Percentiles rank a stretch among this genome's conserved stretches.
phyloP scores from a whole-genome alignment of 2,113 vertebrate species.

The Meriones unguiculatus region DNA sequence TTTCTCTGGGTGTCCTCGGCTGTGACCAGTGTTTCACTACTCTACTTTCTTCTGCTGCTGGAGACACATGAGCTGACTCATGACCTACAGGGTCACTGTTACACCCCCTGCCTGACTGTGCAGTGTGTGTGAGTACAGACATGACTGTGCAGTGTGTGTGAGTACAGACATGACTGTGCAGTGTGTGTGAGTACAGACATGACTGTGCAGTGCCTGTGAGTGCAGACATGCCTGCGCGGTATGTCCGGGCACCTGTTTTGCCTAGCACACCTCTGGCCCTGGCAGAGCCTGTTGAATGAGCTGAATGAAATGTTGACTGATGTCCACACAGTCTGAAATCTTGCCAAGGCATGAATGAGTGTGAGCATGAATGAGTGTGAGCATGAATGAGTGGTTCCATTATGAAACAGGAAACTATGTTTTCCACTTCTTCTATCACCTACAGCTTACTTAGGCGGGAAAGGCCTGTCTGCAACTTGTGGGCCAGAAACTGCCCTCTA shows the following conservation, averaged over 20 bases:
- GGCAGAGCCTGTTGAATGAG: neutral
- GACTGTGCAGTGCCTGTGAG: no score
- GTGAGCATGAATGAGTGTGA: conserved; percentile 38
- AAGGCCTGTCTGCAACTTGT: neutral
- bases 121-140: neutral
- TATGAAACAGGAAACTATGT: conserved; percentile 53
- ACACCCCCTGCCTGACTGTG: neutral
- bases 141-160: no score
- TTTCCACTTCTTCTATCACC: neutral
- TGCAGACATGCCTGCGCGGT: no score
- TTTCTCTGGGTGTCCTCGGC: neutral
- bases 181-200: no score
- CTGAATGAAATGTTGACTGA: conserved; percentile 4
- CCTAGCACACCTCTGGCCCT: neutral
- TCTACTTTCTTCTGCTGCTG: neutral
- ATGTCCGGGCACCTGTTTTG: neutral
- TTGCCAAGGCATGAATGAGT: conserved; percentile 48
- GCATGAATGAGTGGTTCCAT: neutral
- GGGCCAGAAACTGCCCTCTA: neutral
- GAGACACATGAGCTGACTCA: neutral
- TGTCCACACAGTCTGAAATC: neutral
- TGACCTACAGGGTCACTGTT: accelerated
- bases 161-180: neutral
- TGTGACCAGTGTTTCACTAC: neutral
- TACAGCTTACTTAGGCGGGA: neutral